Conservation (phyloP, 2,113 vertebrate species). For the Gambusia affinis region DNA sequence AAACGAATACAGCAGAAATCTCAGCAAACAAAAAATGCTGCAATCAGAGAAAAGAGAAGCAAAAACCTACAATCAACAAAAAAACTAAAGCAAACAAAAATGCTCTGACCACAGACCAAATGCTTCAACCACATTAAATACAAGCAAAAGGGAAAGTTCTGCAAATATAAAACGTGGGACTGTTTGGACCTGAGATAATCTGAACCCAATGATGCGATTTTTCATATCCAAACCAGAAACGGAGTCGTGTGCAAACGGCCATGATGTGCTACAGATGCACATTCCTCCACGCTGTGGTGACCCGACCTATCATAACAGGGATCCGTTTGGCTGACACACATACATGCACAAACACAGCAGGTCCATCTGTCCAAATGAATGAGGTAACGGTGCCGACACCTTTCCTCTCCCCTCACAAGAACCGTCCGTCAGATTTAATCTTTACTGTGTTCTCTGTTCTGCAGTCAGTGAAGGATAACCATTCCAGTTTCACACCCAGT, state of each 20-base stretch:
- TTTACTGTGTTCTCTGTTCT: not conserved
- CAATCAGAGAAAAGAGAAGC: no score
- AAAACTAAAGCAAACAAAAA: no score
- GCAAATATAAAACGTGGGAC: no score
- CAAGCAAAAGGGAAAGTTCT: no score
- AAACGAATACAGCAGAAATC: no score
- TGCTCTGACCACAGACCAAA: no score
- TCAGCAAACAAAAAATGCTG: no score
- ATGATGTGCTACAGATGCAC: slow-evolving; percentile 55
- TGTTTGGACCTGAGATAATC: not conserved
- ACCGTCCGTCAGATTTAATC: slow-evolving; percentile 12
- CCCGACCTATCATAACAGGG: slow-evolving; percentile 64
- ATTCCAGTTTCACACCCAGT: not conserved
- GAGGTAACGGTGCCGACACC: slow-evolving; percentile 65
- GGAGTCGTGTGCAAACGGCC: not conserved
- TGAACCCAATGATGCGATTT: not conserved
- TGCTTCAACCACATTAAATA: no score
- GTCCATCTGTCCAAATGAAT: slow-evolving; percentile 68
- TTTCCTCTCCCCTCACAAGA: slow-evolving; percentile 20
- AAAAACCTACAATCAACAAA: no score
- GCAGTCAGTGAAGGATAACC: not conserved
- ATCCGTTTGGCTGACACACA: slow-evolving; percentile 48
- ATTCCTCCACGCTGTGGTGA: slow-evolving; percentile 69
- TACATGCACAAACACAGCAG: slow-evolving; percentile 35
- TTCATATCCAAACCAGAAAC: not conserved